Base-by-base conservation (phyloP, 2,797 vertebrate species). In the Gallinago nigripennis region DNA sequence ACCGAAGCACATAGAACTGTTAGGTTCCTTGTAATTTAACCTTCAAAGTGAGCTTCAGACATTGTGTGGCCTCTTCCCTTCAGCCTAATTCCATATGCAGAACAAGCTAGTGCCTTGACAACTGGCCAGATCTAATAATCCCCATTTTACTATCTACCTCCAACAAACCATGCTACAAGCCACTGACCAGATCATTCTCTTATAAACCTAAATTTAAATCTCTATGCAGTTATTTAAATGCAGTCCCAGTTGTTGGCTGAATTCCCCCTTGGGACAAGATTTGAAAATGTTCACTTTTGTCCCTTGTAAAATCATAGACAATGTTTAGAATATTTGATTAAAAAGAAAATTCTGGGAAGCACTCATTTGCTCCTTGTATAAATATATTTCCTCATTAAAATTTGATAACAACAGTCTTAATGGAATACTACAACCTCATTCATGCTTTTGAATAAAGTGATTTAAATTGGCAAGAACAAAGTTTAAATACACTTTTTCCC, bases 401-500 rank as follows among this genome's bases (percentile, higher is more conserved):
- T 90, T 92, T 90, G 71, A 94, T 91, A 90, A 88, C 82, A 90
- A 79, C 82, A 84, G 90, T 35, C 91, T 94, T 96, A 95, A 92
- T 85, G 71, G 80, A 92, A 92, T 86, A 90, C 95, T 96, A 94
- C 83, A 94, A 69, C 66, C 79, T 90, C 91, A 94, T 97, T 96
- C 94, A 96, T 76, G 77, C 78, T 94, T 92, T 91, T 90, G 82
- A 95, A 92, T 91, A 82, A 88, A 96, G 64, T 64, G 73, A 94
- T 95, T 94, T 92, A 88, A 82, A 90, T 77, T 88, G 80, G 88
- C 87, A 94, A 71, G 92, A 94, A 86, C 70, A 88, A 93, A 94
- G 85, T 94, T 97, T 95, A 95, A 97, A 92, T 68, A 94, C 66
- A 90, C 85, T 96, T 94, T 64, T 96, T 96, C 63, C 66, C 71